Percentiles rank a stretch among this genome's conserved stretches.
Conservation (phyloP, 1,140 invertebrate species). For the Musca domestica region DNA sequence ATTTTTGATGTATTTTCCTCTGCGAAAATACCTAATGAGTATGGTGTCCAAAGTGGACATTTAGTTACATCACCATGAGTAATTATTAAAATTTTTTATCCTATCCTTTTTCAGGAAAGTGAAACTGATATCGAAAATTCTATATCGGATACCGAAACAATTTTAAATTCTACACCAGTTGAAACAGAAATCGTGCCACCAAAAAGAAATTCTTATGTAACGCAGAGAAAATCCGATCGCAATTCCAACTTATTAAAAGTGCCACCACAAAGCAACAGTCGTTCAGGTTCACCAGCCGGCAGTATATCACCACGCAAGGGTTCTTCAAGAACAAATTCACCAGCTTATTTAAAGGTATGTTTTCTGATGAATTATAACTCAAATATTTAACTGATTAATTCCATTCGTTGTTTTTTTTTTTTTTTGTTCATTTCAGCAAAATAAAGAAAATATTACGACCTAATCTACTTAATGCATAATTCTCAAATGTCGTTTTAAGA, state of each 20-base stretch:
- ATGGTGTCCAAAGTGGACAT: no score
- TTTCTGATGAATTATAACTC: constrained; percentile 10
- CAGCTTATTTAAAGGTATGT: constrained; percentile 25
- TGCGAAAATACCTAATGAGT: no score
- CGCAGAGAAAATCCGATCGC: neutral
- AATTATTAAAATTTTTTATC: no score
- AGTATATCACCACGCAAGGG: constrained; percentile 32
- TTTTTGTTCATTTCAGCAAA: constrained; percentile 34
- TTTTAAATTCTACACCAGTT: constrained; percentile 48
- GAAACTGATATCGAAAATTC: constrained; percentile 36
- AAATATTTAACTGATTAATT: constrained; percentile 23
- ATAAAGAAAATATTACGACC: constrained; percentile 42
- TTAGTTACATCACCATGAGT: no score
- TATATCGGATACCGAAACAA: constrained; percentile 43
- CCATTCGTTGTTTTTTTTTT: no score
- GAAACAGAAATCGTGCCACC: neutral
- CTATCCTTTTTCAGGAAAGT: constrained; percentile 38
- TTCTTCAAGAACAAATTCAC: constrained; percentile 34
- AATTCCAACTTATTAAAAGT: constrained; percentile 3
- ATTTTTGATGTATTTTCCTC: no score
- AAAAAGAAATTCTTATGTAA: neutral
- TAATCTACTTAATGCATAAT: neutral
- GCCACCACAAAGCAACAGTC: neutral
- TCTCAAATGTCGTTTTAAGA: no score
- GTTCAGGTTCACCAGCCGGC: neutral